Evolutionary conservation across 2,888 invertebrate genomes (phyloP).

Genomic region (Himalopsyche japonica): DNA sequence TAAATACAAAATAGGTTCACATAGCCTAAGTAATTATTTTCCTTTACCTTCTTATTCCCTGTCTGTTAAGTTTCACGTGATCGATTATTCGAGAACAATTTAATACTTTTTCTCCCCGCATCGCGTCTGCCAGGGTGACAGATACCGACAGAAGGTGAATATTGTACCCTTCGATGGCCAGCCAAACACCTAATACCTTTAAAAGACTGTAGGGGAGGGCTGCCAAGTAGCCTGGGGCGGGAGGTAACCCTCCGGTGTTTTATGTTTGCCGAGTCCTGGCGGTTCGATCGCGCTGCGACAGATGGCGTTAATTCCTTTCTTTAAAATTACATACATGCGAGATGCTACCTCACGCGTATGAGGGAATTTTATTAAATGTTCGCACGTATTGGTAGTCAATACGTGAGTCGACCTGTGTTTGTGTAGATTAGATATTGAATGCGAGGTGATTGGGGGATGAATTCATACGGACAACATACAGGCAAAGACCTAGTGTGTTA

Average conservation of each 20-base stretch:
- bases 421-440: slow-evolving; percentile 19
- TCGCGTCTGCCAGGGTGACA: slow-evolving; percentile 17
- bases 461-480: neutral
- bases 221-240: slow-evolving; percentile 23
- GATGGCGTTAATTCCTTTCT: slow-evolving; percentile 41
- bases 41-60: neutral
- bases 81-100: slow-evolving; percentile 17
- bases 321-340: slow-evolving; percentile 38
- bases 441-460: slow-evolving; percentile 17
- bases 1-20: neutral
- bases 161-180: slow-evolving; percentile 23
- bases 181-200: slow-evolving; percentile 38
- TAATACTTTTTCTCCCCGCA: slow-evolving; percentile 12
- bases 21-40: neutral
- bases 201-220: slow-evolving; percentile 6
- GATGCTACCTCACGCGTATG: slow-evolving; percentile 3
- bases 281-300: slow-evolving; percentile 23
- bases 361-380: slow-evolving; percentile 31
- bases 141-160: slow-evolving; percentile 18
- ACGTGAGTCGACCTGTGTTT: neutral
- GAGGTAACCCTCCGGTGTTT: slow-evolving; percentile 29
- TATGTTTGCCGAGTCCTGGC: slow-evolving; percentile 13
- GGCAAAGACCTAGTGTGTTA: neutral
- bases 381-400: neutral
- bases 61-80: neutral